phyloP scores from a whole-genome alignment of 2,113 vertebrate species.

The Cavia aperea region DNA sequence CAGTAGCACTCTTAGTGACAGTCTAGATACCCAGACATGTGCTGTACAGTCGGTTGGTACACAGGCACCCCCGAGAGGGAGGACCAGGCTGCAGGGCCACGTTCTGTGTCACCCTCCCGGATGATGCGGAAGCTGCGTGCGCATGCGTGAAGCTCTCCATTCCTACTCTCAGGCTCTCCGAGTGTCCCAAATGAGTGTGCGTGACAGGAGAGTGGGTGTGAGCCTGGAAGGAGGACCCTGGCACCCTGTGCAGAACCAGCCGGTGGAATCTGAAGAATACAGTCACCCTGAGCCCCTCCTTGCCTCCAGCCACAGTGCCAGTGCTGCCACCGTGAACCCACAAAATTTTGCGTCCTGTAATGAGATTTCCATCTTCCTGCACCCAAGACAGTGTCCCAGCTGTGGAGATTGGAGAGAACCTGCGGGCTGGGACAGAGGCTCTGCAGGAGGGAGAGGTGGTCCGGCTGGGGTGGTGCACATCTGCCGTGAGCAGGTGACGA shows the following conservation, averaged over 20 bases:
- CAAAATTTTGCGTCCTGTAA: not conserved
- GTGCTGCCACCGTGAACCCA: not conserved
- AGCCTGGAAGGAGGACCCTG: not conserved
- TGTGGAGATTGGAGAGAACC: not conserved
- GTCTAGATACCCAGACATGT: not conserved
- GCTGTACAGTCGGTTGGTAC: not conserved
- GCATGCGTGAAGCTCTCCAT: not conserved
- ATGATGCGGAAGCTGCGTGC: not conserved
- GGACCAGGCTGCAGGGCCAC: not conserved
- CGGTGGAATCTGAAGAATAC: not conserved
- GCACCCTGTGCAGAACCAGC: not conserved
- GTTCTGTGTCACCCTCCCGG: not conserved
- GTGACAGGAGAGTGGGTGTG: not conserved
- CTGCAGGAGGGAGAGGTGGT: not conserved
- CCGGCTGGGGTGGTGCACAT: not conserved
- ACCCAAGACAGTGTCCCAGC: not conserved
- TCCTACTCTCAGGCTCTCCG: not conserved
- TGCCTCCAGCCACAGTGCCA: not conserved
- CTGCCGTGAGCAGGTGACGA: not conserved
- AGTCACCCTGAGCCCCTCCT: not conserved
- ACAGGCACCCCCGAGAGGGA: accelerated
- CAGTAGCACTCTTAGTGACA: not conserved
- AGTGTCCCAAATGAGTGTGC: not conserved
- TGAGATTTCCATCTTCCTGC: not conserved
- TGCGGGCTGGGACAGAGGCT: not conserved